Evolutionary conservation across 2,888 invertebrate species (phyloP), one percentile per base, ranked within the genome.

Genomic region (Harmothoe impar): DNA sequence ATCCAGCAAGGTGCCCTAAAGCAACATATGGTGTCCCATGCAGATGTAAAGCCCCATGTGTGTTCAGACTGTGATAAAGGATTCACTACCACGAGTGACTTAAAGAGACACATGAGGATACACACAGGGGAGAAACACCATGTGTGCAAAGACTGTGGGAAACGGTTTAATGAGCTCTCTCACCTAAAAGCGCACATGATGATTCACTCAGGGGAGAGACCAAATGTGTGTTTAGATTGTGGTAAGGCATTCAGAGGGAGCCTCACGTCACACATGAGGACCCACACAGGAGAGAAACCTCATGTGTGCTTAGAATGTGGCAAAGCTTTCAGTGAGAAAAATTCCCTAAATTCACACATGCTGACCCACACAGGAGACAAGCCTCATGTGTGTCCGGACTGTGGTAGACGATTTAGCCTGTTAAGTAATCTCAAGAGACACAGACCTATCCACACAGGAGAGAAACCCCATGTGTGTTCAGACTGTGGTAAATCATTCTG

Each of bases 261-360:
- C 51, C 33, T 89, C 0, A 77, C 0, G 17, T 1, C 7, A 20
- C 89, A 89, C 54, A 78, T 52, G 25, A n/a, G 10, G 43, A 89
- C 52, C 43, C 89, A 89, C 89, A 78, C 52, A 23, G 89, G 89
- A 51, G 78, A 89, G 78, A 89, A 78, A 29, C 89, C 89, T 15
- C 77, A 78, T 29, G n/a, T 12, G 1, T 89, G 89, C 77, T 17
- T 3, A 20, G 29, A 54, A 0, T 89, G 89, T 52, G 78, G 52
- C 43, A 89, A 77, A 54, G n/a, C 17, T 10, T 89, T 89, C 29
- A 89, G 29, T n/a, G 0, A 23, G 0, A 15, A 12, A 51, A 3
- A 12, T 17, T 1, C 43, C 43, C 31, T 89, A 5, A 89, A 43
- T 5, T 43, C 3, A 20, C 89, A 89, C 29, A 43, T 43, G 51